Conservation (phyloP, 2,797 vertebrate genomes). For the Podarcis lilfordi region DNA sequence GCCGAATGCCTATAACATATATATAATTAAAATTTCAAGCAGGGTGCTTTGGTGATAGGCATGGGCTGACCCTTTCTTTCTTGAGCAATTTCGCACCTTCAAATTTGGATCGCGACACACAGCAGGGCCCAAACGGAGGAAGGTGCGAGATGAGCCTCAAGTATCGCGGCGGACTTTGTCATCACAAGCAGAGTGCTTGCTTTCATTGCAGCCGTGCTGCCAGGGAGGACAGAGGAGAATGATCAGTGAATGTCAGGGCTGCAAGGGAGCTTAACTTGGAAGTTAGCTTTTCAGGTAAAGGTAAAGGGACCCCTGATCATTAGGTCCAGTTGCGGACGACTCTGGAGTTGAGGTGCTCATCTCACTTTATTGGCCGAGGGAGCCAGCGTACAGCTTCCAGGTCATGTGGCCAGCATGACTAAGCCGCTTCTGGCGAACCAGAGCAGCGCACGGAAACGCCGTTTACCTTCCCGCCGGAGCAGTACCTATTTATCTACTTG, state of each 20-base stretch:
- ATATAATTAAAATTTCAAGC: slow-evolving; percentile 31
- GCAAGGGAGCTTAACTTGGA: neutral
- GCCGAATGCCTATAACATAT: neutral
- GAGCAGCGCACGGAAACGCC: no score
- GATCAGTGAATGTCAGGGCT: neutral
- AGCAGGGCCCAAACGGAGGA: neutral
- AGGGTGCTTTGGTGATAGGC: neutral
- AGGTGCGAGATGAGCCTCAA: neutral
- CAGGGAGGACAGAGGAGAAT: neutral
- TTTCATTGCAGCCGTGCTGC: neutral
- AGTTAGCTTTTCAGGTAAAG: no score
- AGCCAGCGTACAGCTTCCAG: no score
- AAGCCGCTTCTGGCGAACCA: no score
- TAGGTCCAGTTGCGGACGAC: no score
- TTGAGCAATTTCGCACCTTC: slow-evolving; percentile 13
- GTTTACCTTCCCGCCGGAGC: no score
- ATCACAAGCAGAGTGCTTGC: neutral
- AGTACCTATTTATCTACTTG: no score
- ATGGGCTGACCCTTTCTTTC: neutral
- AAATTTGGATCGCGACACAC: slow-evolving; percentile 22
- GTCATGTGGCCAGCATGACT: no score
- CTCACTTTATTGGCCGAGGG: no score
- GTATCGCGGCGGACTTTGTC: neutral
- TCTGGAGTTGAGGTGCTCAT: no score
- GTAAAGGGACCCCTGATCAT: no score